phyloP scores from a whole-genome alignment of 2,888 invertebrate species.

The Graphium colonna region DNA sequence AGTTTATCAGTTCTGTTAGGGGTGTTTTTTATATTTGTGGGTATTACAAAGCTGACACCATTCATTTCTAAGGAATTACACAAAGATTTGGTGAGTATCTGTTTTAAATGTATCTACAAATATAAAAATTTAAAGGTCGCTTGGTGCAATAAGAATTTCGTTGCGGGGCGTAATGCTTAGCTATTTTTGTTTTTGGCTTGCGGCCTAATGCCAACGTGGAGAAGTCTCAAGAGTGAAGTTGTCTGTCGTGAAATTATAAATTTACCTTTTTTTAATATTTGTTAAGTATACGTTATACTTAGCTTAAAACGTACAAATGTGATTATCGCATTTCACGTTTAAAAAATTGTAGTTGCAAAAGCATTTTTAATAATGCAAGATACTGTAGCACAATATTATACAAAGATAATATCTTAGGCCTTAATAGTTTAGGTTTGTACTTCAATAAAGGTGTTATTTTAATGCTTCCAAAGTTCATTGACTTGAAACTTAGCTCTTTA shows the following conservation, averaged over 20 bases:
- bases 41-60: constrained; percentile 94
- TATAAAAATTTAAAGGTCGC: constrained; percentile 50
- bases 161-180: constrained; percentile 63
- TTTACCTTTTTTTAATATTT: background rate
- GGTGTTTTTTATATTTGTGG: constrained; percentile 96
- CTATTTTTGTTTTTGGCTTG: constrained; percentile 78
- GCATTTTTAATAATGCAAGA: too few relatives aligned
- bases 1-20: constrained; percentile 95
- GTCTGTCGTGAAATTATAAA: constrained; percentile 1
- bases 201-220: constrained; percentile 69
- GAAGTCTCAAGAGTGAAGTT: constrained; percentile 41
- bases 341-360: too few relatives aligned
- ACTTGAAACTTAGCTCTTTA: too few relatives aligned
- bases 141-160: constrained; percentile 65
- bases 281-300: too few relatives aligned
- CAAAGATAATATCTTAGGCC: too few relatives aligned
- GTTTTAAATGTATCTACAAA: constrained; percentile 19
- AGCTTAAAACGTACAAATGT: too few relatives aligned
- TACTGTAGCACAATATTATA: too few relatives aligned
- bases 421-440: too few relatives aligned
- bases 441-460: too few relatives aligned
- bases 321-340: too few relatives aligned
- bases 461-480: too few relatives aligned
- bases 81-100: constrained; percentile 92
- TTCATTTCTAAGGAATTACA: constrained; percentile 96